Evolutionary conservation across 1,140 invertebrate genomes (phyloP), one percentile per base, ranked within the genome.

Genomic region (Papilio polyxenes): DNA sequence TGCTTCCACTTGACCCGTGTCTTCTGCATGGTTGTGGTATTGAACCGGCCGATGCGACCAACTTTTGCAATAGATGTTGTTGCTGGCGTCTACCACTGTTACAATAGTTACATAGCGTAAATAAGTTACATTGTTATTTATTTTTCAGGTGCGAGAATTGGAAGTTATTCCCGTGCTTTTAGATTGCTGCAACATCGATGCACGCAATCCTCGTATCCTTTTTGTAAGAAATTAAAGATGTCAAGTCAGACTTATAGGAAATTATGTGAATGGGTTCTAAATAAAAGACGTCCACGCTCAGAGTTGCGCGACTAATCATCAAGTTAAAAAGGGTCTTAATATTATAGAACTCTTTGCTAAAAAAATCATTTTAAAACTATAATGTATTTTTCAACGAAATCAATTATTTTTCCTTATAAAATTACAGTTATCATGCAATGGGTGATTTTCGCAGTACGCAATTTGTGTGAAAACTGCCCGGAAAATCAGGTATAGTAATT

Each of bases 131-230:
- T n/a, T n/a, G 4, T 44, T 44, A 6, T 82, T 72, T 84, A 83
- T 80, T 56, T 94, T 94, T 80, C 89, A 95, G 94, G 93, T 95
- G 81, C 92, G 96, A 79, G 96, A 96, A 90, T 89, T 96, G 65
- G 96, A 97, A 83, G 95, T 96, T 4, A 96, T 98, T 83, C 96
- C 97, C 65, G 90, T 98, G 20, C 92, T 98, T 37, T 91, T 98
- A 53, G 97, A 98, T 86, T 97, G 97, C 89, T 97, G 97, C 85
- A 97, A 97, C 85, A 96, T 98, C 82, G 97, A 98, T 93, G 97
- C 96, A 9, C 95, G 96, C 89, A 98, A 98, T 97, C 97, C 97
- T 87, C 95, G 97, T 97, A 97, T 94, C 93, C 93, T 94, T 94
- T 94, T 86, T 53, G 2, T 75, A 81, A 53, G 2, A 53, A 53